Evolutionary conservation across 2,797 vertebrate genomes (phyloP).

Genomic region (Tadarida brasiliensis): DNA sequence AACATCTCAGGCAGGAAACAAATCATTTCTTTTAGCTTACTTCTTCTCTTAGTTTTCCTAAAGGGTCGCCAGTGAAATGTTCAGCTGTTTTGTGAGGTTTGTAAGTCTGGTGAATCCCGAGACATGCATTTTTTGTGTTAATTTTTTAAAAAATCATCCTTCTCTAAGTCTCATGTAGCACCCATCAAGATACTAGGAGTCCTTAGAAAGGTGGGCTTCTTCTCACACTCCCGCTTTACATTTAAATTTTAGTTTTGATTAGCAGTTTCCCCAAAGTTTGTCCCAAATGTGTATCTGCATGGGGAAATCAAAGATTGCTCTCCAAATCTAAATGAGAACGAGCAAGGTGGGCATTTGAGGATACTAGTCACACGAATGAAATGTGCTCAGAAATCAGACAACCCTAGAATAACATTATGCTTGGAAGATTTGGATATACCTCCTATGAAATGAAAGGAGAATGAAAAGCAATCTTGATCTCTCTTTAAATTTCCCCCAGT

Average conservation of each 20-base stretch:
- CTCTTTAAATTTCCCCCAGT: constrained; percentile 41
- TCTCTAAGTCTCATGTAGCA: background rate
- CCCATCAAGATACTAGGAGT: constrained; percentile 7
- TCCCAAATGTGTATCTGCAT: background rate
- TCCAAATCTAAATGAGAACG: constrained; percentile 53
- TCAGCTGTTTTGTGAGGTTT: constrained; percentile 19
- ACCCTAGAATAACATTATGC: background rate
- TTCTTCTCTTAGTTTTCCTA: constrained; percentile 30
- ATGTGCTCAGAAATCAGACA: background rate
- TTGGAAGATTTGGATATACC: background rate
- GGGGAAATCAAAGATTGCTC: constrained; percentile 23
- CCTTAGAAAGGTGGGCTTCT: constrained; percentile 45
- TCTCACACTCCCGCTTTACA: constrained; percentile 15
- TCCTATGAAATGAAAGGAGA: constrained; percentile 52
- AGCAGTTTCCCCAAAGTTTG: constrained; percentile 26
- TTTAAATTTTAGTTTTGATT: constrained; percentile 45
- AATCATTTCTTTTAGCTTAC: background rate
- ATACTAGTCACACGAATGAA: background rate
- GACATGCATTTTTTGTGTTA: background rate
- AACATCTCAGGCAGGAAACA: constrained; percentile 37
- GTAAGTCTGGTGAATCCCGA: constrained; percentile 31
- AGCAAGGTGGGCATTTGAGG: background rate
- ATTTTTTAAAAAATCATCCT: constrained; percentile 30
- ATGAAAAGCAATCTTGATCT: background rate
- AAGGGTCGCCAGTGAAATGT: background rate